These are phyloP conservation scores for Camponotus pennsylvanicus DNA, from an alignment of 1,140 invertebrate genomes.

Conservation along the genomic window DNA sequence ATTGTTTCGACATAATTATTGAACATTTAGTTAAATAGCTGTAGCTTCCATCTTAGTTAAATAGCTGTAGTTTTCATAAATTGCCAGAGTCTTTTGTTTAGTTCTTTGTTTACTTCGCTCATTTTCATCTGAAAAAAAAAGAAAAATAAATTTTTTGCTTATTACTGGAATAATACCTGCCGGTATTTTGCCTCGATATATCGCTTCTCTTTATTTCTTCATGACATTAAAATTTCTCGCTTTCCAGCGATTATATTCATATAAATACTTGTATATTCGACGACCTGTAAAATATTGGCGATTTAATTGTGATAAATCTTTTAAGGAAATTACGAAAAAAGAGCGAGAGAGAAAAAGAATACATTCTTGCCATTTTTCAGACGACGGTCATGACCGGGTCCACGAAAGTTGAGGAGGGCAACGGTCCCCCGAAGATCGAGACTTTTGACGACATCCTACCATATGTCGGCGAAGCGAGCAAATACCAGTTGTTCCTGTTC, in stretches of 20 bases:
- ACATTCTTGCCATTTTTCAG: slow-evolving; percentile 66
- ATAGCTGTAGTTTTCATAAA: background rate
- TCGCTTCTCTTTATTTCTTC: background rate
- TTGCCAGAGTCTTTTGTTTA: background rate
- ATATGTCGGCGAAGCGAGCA: slow-evolving; percentile 94
- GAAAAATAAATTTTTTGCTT: background rate
- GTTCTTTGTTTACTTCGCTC: background rate
- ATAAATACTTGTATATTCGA: background rate
- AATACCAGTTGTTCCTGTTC: slow-evolving; percentile 95
- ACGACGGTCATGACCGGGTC: slow-evolving; percentile 81
- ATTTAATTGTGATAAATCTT: background rate
- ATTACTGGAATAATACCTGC: slow-evolving; percentile 4
- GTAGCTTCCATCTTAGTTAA: background rate
- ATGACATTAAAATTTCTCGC: background rate
- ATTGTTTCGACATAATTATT: too few species aligned
- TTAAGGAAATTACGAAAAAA: background rate
- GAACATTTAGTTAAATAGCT: too few species aligned
- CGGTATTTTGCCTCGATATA: background rate
- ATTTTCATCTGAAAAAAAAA: too few species aligned
- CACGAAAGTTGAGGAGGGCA: slow-evolving; percentile 81
- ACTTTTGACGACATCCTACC: slow-evolving; percentile 95
- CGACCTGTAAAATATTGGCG: background rate
- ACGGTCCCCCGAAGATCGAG: slow-evolving; percentile 82
- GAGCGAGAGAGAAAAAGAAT: too few species aligned
- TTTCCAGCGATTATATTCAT: background rate